Evolutionary conservation across 2,113 vertebrate species (phyloP).

Genomic region (Hypocryptadius cinnamomeus): DNA sequence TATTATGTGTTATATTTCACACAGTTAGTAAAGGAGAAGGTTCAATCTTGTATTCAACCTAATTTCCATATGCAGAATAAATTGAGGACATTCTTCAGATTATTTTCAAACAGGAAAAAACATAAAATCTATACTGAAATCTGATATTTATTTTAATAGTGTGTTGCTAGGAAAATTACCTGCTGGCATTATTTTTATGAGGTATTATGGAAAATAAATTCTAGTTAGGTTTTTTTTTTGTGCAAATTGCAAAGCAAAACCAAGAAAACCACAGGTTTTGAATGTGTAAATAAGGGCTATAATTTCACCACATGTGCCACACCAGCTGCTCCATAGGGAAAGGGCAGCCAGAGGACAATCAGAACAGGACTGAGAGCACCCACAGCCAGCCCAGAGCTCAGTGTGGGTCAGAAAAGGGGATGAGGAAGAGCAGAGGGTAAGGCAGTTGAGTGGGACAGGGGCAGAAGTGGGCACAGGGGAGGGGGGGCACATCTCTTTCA

Average conservation of each 20-base stretch:
- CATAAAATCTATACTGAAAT: background rate
- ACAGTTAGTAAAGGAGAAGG: background rate
- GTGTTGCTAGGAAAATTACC: background rate
- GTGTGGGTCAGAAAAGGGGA: background rate
- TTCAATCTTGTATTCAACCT: constrained; percentile 15
- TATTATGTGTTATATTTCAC: background rate
- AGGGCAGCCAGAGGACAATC: background rate
- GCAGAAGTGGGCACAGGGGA: rapidly evolving
- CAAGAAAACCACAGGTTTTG: background rate
- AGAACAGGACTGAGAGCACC: background rate
- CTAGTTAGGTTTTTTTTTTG: background rate
- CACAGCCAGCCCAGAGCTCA: background rate
- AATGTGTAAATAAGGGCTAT: background rate
- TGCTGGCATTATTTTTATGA: background rate
- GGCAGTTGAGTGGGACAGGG: rapidly evolving
- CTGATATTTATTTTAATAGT: constrained; percentile 19
- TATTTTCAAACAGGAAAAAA: background rate
- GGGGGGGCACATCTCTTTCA: rapidly evolving
- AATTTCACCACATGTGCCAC: background rate
- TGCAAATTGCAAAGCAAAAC: background rate
- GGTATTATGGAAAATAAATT: background rate
- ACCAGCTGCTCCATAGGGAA: background rate
- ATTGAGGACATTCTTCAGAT: constrained; percentile 13
- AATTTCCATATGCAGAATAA: constrained; percentile 12
- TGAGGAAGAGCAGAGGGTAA: background rate